phyloP scores from a whole-genome alignment of 2,888 invertebrate species.

The Stictocephala bisonia region DNA sequence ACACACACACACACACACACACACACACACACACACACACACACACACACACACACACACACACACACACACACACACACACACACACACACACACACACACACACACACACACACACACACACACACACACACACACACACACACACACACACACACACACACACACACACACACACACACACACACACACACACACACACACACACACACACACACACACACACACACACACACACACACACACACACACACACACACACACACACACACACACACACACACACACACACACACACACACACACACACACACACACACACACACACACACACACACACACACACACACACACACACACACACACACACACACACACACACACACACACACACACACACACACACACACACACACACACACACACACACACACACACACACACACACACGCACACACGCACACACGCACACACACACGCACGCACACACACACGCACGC shows the following conservation, averaged over 20 bases:
- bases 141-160: not conserved
- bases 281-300: not conserved
- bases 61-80: not conserved
- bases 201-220: not conserved
- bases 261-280: not conserved
- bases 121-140: not conserved
- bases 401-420: not conserved
- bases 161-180: not conserved
- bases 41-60: not conserved
- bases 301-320: not conserved
- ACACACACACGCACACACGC: not conserved
- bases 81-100: not conserved
- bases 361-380: not conserved
- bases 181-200: not conserved
- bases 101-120: not conserved
- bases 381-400: not conserved
- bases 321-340: not conserved
- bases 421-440: not conserved
- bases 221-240: not conserved
- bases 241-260: not conserved
- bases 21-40: not conserved
- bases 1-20: not conserved
- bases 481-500: not conserved
- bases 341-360: not conserved
- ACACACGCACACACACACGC: not conserved